Evolutionary conservation across 2,797 vertebrate species (phyloP).

Genomic region (Eremophila alpestris): DNA sequence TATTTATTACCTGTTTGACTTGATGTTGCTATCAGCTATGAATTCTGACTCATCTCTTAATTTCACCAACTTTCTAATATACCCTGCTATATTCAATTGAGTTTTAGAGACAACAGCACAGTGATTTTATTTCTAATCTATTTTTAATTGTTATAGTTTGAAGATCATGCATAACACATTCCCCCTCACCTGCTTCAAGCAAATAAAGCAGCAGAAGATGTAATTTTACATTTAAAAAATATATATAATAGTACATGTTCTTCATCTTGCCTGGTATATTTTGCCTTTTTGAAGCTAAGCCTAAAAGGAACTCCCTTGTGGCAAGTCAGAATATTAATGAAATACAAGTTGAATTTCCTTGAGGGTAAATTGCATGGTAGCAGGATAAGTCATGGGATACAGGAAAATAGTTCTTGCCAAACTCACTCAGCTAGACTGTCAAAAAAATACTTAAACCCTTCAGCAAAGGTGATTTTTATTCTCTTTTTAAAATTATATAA

Average conservation of each 20-base stretch:
- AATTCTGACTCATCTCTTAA: conserved; percentile 31
- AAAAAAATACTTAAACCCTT: not conserved
- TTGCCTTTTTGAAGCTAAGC: not conserved
- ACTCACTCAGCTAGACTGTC: not conserved
- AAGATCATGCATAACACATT: not conserved
- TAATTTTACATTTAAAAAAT: not conserved
- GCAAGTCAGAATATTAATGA: conserved; percentile 21
- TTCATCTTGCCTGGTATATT: not conserved
- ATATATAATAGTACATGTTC: not conserved
- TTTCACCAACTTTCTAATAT: conserved; percentile 33
- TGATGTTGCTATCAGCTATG: not conserved
- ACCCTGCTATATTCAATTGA: not conserved
- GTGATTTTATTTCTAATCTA: not conserved
- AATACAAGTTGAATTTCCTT: conserved; percentile 9
- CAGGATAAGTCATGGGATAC: not conserved
- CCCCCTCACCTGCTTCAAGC: not conserved
- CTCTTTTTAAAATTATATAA: not conserved
- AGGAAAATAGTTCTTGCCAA: not conserved
- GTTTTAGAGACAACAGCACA: not conserved
- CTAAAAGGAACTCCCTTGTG: not conserved
- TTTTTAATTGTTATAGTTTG: not conserved
- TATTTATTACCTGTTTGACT: not conserved
- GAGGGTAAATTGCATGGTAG: not conserved
- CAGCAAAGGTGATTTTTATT: not conserved
- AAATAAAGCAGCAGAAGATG: not conserved